phyloP scores from a whole-genome alignment of 2,888 invertebrate species.

The Alloscopus bannaensis region DNA sequence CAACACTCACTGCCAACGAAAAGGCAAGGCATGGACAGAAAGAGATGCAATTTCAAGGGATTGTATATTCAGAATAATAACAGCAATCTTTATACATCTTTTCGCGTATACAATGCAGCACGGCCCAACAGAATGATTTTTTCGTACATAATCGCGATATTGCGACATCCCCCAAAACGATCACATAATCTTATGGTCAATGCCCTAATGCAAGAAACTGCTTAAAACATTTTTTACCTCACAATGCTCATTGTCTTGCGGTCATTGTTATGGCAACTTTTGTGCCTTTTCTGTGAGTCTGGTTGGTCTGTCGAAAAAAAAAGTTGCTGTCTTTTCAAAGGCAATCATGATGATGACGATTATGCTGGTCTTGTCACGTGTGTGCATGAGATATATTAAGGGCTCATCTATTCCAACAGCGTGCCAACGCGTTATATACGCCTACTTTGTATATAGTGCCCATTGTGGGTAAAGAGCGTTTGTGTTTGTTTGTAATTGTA shows the following conservation, averaged over 20 bases:
- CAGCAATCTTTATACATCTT: too few species aligned
- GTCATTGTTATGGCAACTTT: slow-evolving; percentile 57
- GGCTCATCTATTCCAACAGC: slow-evolving; percentile 37
- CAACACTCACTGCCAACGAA: too few species aligned
- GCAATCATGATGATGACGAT: too few species aligned
- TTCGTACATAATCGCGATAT: slow-evolving; percentile 35
- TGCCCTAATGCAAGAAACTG: slow-evolving; percentile 49
- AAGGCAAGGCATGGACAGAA: too few species aligned
- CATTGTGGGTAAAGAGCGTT: background rate
- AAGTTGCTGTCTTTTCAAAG: slow-evolving; percentile 16
- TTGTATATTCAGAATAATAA: too few species aligned
- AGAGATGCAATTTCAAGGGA: too few species aligned
- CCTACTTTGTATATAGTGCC: slow-evolving; percentile 39
- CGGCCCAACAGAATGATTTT: slow-evolving; percentile 25
- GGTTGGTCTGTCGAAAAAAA: background rate
- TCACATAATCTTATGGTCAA: slow-evolving; percentile 55
- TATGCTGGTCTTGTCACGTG: background rate
- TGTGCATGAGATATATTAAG: background rate
- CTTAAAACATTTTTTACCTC: slow-evolving; percentile 32
- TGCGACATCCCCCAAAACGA: slow-evolving; percentile 51
- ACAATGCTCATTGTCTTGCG: slow-evolving; percentile 49
- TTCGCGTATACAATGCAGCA: too few species aligned
- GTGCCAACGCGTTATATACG: too few species aligned
- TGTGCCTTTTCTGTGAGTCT: slow-evolving; percentile 26
- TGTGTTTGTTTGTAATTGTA: background rate